A percentile compares a stretch with the other conserved stretches of the same genome.
Evolutionary conservation across 2,888 invertebrate genomes (phyloP).

Genomic region (Hyppa rectilinea): DNA sequence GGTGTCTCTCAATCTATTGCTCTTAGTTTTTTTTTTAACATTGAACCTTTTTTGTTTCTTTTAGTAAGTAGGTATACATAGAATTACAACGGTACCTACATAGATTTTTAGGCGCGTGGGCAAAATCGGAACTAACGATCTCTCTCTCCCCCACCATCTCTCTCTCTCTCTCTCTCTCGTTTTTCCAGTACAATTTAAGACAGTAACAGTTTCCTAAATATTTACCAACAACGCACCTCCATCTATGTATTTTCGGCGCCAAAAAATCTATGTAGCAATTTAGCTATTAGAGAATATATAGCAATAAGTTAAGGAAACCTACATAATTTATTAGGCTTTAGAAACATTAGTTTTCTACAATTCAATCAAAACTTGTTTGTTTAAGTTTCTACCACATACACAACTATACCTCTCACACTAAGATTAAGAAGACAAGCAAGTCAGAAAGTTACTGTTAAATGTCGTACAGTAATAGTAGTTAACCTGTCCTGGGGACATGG

Average conservation of each 20-base stretch:
- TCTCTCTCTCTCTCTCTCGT: too few relatives aligned
- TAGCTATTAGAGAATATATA: slow-evolving; percentile 15
- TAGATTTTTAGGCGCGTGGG: neutral
- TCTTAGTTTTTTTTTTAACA: slow-evolving; percentile 18
- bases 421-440: slow-evolving; percentile 41
- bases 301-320: slow-evolving; percentile 27
- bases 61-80: slow-evolving; percentile 16
- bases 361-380: slow-evolving; percentile 37
- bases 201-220: neutral
- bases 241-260: neutral
- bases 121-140: neutral
- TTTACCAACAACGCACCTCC: neutral
- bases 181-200: neutral
- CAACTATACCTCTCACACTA: slow-evolving; percentile 39
- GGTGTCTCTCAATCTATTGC: slow-evolving; percentile 38
- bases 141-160: too few relatives aligned
- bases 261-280: neutral
- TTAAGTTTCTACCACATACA: slow-evolving; percentile 39
- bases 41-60: slow-evolving; percentile 35
- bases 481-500: too few relatives aligned
- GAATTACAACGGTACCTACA: slow-evolving; percentile 6
- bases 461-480: too few relatives aligned
- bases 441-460: slow-evolving; percentile 35
- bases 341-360: slow-evolving; percentile 34
- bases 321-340: slow-evolving; percentile 33